These are phyloP conservation scores for Acleris laterana DNA, from an alignment of 2,888 invertebrate genomes.

Conservation along the genomic window DNA sequence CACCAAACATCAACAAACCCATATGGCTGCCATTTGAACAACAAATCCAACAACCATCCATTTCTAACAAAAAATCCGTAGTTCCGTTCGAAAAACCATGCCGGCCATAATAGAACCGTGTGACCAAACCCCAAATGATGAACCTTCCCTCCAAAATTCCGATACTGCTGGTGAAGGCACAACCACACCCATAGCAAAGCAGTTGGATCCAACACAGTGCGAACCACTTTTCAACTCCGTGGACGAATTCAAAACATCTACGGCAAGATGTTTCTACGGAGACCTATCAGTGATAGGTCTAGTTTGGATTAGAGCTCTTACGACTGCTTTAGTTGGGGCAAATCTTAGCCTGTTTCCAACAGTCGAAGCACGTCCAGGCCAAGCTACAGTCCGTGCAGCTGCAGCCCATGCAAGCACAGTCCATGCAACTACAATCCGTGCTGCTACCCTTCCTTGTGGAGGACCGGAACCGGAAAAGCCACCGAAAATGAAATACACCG, in stretches of 20 bases:
- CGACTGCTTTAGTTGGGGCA: conserved; percentile 2
- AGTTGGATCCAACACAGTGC: background rate
- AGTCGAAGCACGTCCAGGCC: background rate
- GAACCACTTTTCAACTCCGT: background rate
- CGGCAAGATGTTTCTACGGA: background rate
- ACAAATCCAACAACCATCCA: too few species aligned
- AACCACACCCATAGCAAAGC: too few species aligned
- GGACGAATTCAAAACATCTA: background rate
- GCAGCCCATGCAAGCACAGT: background rate
- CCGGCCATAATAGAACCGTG: too few species aligned
- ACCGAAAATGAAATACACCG: conserved; percentile 22
- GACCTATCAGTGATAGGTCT: conserved; percentile 1
- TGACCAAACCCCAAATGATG: too few species aligned
- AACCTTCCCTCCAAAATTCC: too few species aligned
- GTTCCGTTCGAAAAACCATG: too few species aligned
- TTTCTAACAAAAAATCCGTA: too few species aligned
- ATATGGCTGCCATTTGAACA: too few species aligned
- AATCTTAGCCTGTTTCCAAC: background rate
- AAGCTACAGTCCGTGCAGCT: background rate
- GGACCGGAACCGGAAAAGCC: background rate
- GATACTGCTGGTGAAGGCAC: too few species aligned
- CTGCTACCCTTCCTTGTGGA: too few species aligned
- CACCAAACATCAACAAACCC: too few species aligned
- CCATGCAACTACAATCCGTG: too few species aligned
- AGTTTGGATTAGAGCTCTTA: conserved; percentile 12